Evolutionary conservation across 1,140 invertebrate species (phyloP).

Genomic region (Eurosta solidaginis): DNA sequence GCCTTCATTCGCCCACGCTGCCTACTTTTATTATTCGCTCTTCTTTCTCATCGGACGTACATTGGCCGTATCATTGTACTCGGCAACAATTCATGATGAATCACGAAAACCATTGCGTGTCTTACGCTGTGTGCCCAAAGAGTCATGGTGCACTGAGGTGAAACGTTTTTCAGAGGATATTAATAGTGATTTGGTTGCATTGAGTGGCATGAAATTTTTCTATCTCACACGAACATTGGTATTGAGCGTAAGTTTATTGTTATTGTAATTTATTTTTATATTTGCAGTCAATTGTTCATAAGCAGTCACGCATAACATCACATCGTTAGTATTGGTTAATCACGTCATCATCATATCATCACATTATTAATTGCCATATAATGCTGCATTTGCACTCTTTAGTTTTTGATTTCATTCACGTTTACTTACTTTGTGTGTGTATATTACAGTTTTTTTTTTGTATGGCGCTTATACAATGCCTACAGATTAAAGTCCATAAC

Average conservation of each 20-base stretch:
- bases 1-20: slow-evolving; percentile 50
- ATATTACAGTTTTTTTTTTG: too few relatives aligned
- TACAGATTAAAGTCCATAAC: too few relatives aligned
- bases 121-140: slow-evolving; percentile 65
- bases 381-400: too few relatives aligned
- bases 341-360: too few relatives aligned
- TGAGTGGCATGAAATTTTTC: slow-evolving; percentile 70
- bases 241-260: slow-evolving; percentile 53
- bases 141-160: slow-evolving; percentile 65
- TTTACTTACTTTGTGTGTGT: too few relatives aligned
- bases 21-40: slow-evolving; percentile 71
- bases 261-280: not conserved
- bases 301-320: not conserved
- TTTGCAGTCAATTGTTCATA: not conserved
- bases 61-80: slow-evolving; percentile 65
- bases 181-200: slow-evolving; percentile 64
- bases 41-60: slow-evolving; percentile 67
- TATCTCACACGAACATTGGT: slow-evolving; percentile 68
- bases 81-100: slow-evolving; percentile 68
- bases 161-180: slow-evolving; percentile 67
- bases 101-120: slow-evolving; percentile 65
- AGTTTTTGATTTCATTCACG: too few relatives aligned
- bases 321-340: not conserved
- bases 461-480: too few relatives aligned
- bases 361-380: too few relatives aligned